Conservation (phyloP, 2,113 vertebrate species). For the Cyanocitta stelleri region DNA sequence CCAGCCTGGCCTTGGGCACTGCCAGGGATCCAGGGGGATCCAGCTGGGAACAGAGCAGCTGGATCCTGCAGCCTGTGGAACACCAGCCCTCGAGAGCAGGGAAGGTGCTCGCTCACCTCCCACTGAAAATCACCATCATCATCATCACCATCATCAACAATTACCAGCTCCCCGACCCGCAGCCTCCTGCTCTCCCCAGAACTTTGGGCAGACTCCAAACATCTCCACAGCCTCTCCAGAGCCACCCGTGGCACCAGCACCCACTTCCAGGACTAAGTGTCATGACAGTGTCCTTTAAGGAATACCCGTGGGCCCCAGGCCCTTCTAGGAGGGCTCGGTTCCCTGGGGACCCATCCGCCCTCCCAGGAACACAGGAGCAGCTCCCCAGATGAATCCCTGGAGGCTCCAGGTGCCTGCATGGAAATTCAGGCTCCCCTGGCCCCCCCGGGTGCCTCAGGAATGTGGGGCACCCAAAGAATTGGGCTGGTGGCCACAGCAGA, state of each 20-base stretch:
- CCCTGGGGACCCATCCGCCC: accelerated
- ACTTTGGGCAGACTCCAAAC: not conserved
- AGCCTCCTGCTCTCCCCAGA: not conserved
- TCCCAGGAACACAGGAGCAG: not conserved
- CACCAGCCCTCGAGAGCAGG: not conserved
- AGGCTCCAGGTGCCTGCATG: not conserved
- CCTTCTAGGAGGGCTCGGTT: not conserved
- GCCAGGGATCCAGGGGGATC: not conserved
- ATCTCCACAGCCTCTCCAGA: not conserved
- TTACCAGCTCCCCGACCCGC: not conserved
- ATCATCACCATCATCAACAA: not conserved
- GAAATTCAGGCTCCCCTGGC: not conserved
- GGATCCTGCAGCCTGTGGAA: not conserved
- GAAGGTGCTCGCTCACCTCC: not conserved
- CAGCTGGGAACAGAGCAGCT: not conserved
- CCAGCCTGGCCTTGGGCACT: not conserved
- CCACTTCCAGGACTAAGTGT: not conserved
- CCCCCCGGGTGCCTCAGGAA: too few species aligned
- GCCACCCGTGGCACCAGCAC: not conserved
- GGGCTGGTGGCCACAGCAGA: not conserved
- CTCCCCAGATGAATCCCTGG: not conserved
- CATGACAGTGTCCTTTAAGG: not conserved
- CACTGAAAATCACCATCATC: not conserved
- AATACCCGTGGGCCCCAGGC: not conserved
- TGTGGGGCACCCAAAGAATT: accelerated